phyloP scores from a whole-genome alignment of 2,888 invertebrate species.

The Leptopilina drosophilae region DNA sequence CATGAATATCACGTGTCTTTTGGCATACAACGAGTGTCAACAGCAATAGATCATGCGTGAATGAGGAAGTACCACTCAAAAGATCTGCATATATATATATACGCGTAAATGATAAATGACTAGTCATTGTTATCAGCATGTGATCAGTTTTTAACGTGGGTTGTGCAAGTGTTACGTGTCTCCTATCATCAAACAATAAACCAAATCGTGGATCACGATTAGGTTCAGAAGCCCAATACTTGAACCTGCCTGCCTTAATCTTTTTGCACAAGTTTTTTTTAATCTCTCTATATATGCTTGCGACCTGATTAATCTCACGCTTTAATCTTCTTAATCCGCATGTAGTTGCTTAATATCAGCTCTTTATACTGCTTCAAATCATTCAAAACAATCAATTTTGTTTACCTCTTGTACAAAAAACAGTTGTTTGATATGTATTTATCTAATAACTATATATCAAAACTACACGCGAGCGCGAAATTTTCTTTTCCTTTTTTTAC shows the following conservation, averaged over 20 bases:
- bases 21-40: background rate
- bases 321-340: constrained; percentile 7
- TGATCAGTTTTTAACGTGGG: constrained; percentile 25
- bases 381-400: background rate
- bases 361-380: background rate
- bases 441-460: no score
- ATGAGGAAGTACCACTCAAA: constrained; percentile 16
- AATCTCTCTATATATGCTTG: background rate
- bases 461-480: no score
- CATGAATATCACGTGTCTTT: no score
- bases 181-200: constrained; percentile 32
- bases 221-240: constrained; percentile 26
- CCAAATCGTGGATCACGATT: constrained; percentile 37
- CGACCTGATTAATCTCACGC: constrained; percentile 15
- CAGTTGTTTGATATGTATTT: no score
- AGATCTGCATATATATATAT: background rate
- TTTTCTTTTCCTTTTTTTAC: no score
- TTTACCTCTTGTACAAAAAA: no score
- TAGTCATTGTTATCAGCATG: constrained; percentile 30
- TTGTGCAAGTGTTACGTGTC: constrained; percentile 38
- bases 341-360: background rate
- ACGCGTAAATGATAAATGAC: constrained; percentile 30
- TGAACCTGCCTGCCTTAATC: constrained; percentile 24
- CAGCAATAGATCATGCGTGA: constrained; percentile 11
- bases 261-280: background rate